Base-by-base conservation (phyloP, 2,797 vertebrate genomes). In the Vespertilio murinus region DNA sequence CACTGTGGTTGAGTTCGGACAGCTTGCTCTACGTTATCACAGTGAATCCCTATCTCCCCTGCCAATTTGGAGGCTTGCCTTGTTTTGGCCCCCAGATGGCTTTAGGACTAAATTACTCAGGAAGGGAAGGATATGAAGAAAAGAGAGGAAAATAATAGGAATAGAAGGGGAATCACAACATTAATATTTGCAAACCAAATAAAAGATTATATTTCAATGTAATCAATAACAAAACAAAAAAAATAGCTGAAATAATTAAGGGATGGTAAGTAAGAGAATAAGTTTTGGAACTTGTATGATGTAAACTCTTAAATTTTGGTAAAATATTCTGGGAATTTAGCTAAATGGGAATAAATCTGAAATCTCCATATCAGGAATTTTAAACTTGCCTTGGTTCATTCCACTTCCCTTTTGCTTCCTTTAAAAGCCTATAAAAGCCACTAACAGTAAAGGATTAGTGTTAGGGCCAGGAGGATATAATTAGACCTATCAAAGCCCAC, bases 151-250 rank as follows among this genome's bases (percentile, higher is more conserved):
- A 79, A 71, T 42, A 25, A 73, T 42, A 17, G 52, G 28, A 78
- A 84, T 7, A 33, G 10, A 91, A 74, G 40, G 13, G 17, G 49
- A 88, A 88, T 33, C 49, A 70, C 10, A 61, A 82, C 1, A 69
- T 81, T 88, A 56, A 82, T 69, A 87, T 91, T 40, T 90, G 22
- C 4, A 87, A 87, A 52, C 49, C 40, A 70, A 91, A 65, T 38
- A 33, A 1, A 87, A 49, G 33, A 75, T 85, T 67, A 74, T 70
- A 5, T 75, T 88, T 77, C 23, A 69, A 94, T 9, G 35, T 49
- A 91, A 75, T 12, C 7, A 38, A 83, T 47, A 83, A 4, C 59
- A 52, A 94, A 94, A 81, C 40, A 69, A 85, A 88, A 20, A 80
- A 56, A 80, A 25, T 42, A 69, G 33, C 30, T 8, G 38, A 77